Percentiles rank a stretch among this genome's conserved stretches.
phyloP scores from a whole-genome alignment of 2,797 vertebrate genomes.

The Tragopan temminckii region DNA sequence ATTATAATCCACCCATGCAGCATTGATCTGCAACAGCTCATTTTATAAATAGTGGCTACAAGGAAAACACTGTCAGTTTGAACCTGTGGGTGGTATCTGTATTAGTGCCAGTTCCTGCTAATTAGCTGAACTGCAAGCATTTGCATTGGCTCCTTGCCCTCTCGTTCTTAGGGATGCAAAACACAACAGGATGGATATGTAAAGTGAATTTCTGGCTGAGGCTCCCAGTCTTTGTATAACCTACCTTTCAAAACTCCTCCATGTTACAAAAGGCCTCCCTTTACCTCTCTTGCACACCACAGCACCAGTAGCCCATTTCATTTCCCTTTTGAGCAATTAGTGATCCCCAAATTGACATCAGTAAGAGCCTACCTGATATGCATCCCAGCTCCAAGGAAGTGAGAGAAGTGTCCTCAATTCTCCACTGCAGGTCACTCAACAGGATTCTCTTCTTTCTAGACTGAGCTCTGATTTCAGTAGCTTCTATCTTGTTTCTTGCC shows the following conservation, averaged over 20 bases:
- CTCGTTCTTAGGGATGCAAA: background rate
- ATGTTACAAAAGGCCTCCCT: background rate
- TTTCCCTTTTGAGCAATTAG: background rate
- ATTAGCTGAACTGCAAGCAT: conserved; percentile 3
- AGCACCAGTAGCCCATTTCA: background rate
- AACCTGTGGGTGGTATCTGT: conserved; percentile 14
- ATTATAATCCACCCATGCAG: background rate
- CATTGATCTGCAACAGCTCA: background rate
- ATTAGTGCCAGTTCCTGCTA: background rate
- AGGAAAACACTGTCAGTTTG: background rate
- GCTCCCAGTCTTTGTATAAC: background rate
- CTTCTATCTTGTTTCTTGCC: background rate
- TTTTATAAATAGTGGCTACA: conserved; percentile 23
- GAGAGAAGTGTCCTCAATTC: background rate
- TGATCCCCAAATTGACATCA: background rate
- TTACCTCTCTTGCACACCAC: background rate
- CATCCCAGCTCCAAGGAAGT: background rate
- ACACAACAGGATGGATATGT: background rate
- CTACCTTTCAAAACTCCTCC: background rate
- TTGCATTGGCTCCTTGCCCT: background rate
- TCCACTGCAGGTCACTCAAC: background rate
- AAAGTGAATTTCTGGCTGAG: background rate
- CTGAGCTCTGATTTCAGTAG: background rate
- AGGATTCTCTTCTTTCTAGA: background rate
- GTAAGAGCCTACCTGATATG: background rate